These are phyloP conservation scores for Ginglymostoma cirratum DNA, from an alignment of 2,113 vertebrate species.

Conservation along the genomic window DNA sequence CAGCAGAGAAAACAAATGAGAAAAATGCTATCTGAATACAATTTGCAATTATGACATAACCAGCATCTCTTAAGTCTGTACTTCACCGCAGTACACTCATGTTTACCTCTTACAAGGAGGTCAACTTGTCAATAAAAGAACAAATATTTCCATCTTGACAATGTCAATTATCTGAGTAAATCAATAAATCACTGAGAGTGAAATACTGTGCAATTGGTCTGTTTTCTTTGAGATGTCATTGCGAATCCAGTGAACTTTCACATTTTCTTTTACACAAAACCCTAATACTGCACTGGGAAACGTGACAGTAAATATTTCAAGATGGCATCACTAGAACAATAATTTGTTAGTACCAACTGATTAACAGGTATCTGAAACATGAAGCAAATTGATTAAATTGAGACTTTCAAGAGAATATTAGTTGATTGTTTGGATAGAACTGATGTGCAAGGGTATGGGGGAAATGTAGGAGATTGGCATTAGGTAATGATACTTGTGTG, in stretches of 20 bases:
- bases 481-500: too few species aligned
- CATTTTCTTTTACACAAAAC: not conserved
- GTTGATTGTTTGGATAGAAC: too few species aligned
- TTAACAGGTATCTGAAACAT: not conserved
- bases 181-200: not conserved
- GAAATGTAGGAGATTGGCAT: too few species aligned
- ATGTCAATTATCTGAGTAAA: not conserved
- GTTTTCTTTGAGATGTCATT: not conserved
- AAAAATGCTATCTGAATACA: not conserved
- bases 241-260: not conserved
- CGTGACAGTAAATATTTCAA: not conserved
- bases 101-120: not conserved
- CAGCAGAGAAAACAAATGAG: not conserved
- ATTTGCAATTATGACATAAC: not conserved
- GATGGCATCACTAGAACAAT: not conserved
- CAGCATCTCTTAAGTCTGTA: not conserved
- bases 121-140: not conserved
- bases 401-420: too few species aligned
- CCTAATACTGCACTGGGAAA: not conserved
- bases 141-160: not conserved
- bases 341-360: not conserved
- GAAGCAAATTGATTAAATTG: not conserved
- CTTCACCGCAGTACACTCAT: not conserved
- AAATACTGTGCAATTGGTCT: not conserved
- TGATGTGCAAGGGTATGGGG: too few species aligned